Base-by-base conservation (phyloP, 2,888 invertebrate genomes). In the Diarsia brunnea region DNA sequence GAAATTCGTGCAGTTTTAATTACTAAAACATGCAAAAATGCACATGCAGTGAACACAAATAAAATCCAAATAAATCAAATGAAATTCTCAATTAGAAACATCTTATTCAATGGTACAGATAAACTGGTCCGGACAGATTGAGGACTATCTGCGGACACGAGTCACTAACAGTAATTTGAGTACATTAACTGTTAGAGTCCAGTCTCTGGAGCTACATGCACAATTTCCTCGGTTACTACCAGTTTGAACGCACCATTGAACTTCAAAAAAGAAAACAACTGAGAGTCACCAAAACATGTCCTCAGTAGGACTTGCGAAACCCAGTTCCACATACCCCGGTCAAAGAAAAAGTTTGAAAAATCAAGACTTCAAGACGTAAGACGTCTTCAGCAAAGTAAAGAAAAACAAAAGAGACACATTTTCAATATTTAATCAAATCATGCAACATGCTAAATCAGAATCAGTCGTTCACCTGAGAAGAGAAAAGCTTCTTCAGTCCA, bases 401-500 rank as follows among this genome's bases (percentile, higher is more conserved):
- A 82, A 84, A 83, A 87, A 82, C 78, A 81, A 79, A 47, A 77
- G 53, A 53, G 1, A 69, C 11, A 67, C 27, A 21, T 27, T 73
- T 16, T 2, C 63, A 77, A 70, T 19, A 21, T 88, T 87, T 87
- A 88, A 86, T 89, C 85, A 87, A 88, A 84, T 88, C 86, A 87
- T 88, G 86, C 89, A 80, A 66, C 81, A 82, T 87, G 88, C 87
- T 24, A 8, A 49, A 74, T 63, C 45, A 11, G 19, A 60, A 75
- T 87, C 68, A 93, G 90, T 94, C 91, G 84, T 84, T 95, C 94
- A 97, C 97, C 96, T 97, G 98, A 91, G 98, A 97, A 69, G 97
- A 97, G 94, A 98, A 97, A 61, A 98, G 95, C 90, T 98, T 98
- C 96, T 98, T 98, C 90, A 98, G 92, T 51, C 98, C 98, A 84